A percentile compares a stretch with the other conserved stretches of the same genome.
Conservation (phyloP, 2,888 invertebrate genomes). For the Anthrax anthrax region DNA sequence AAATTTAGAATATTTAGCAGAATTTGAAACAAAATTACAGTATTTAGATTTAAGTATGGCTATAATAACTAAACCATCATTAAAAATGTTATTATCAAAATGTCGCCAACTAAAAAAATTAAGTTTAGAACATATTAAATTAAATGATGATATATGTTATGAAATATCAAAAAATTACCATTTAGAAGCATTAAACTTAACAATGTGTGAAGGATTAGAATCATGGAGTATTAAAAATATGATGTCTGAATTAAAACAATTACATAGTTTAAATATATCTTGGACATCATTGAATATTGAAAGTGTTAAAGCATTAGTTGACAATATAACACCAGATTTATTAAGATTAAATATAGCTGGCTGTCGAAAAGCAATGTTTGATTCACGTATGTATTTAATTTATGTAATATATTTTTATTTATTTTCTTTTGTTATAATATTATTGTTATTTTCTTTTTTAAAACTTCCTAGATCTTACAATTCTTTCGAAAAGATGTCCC, state of each 20-base stretch:
- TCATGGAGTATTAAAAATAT: slow-evolving; percentile 47
- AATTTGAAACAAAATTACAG: slow-evolving; percentile 48
- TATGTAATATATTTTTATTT: not conserved
- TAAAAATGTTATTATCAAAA: slow-evolving; percentile 44
- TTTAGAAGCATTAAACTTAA: slow-evolving; percentile 68
- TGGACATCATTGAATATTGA: slow-evolving; percentile 59
- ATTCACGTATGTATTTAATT: slow-evolving; percentile 47
- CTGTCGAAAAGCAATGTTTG: slow-evolving; percentile 57
- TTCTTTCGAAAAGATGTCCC: slow-evolving; percentile 50
- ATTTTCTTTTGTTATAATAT: not conserved
- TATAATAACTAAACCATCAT: slow-evolving; percentile 41
- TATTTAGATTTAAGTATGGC: slow-evolving; percentile 79
- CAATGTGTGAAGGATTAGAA: slow-evolving; percentile 63
- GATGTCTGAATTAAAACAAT: slow-evolving; percentile 35
- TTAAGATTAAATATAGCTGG: slow-evolving; percentile 71
- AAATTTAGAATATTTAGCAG: slow-evolving; percentile 24
- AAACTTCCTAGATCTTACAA: slow-evolving; percentile 46
- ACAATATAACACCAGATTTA: slow-evolving; percentile 46
- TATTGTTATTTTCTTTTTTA: not conserved
- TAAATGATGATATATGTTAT: slow-evolving; percentile 49
- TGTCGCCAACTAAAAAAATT: slow-evolving; percentile 64
- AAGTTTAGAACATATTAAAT: slow-evolving; percentile 63
- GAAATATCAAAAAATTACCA: slow-evolving; percentile 51
- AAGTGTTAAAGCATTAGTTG: slow-evolving; percentile 45
- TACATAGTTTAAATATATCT: slow-evolving; percentile 56